These are phyloP conservation scores for Rhinoraja longicauda DNA, from an alignment of 2,797 vertebrate species.

Conservation along the genomic window DNA sequence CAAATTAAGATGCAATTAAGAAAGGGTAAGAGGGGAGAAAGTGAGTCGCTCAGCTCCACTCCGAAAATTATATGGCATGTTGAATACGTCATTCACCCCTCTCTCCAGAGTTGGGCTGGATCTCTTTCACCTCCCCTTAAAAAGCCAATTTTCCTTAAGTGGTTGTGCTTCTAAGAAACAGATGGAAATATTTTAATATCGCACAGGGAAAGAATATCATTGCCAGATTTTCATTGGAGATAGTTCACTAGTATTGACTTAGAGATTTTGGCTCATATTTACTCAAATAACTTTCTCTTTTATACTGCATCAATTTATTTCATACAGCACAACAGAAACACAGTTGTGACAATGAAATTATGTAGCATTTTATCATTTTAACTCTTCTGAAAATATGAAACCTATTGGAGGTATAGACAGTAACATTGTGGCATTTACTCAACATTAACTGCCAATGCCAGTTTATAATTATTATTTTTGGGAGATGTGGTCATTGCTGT, in stretches of 20 bases:
- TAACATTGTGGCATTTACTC: too few relatives aligned
- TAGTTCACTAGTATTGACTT: slow-evolving; percentile 44
- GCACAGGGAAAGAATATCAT: slow-evolving; percentile 43
- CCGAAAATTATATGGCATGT: neutral
- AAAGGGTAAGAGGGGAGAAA: neutral
- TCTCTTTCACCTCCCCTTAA: neutral
- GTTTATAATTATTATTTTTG: too few relatives aligned
- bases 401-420: too few relatives aligned
- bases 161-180: slow-evolving; percentile 22
- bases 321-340: neutral
- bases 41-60: neutral
- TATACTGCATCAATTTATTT: neutral
- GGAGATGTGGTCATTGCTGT: too few relatives aligned
- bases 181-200: slow-evolving; percentile 40
- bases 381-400: neutral
- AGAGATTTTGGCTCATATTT: slow-evolving; percentile 38
- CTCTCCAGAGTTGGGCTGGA: neutral
- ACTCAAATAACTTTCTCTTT: neutral
- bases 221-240: slow-evolving; percentile 43
- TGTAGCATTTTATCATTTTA: neutral
- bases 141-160: neutral
- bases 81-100: neutral
- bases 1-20: neutral
- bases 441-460: too few relatives aligned
- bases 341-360: neutral